Base-by-base conservation (phyloP, 2,113 vertebrate species). In the Hystrix cristata region DNA sequence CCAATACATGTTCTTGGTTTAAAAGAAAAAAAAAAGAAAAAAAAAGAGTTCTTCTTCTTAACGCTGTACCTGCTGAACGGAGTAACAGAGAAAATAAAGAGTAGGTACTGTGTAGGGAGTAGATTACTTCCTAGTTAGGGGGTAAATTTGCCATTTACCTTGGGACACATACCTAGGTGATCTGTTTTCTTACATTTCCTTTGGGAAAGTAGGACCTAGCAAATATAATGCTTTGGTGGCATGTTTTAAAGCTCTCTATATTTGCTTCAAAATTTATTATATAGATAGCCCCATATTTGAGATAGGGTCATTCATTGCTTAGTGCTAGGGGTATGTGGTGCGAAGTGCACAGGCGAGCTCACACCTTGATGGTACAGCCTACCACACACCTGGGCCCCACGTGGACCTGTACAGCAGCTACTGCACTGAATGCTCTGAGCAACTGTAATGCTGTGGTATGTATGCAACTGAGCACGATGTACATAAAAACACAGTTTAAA, bases 151-250 rank as follows among this genome's bases (percentile, higher is more conserved):
- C 60, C 53, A 59, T 23, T 87, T 96, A 71, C 48, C 71, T 53
- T 87, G 80, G 71, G 90, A 95, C 71, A 57, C 34, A 29, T 53
- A 82, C 48, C 31, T 51, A 67, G 38, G 34, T 71, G 23, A 76
- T 72, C 27, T 91, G 19, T 79, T 83, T 92, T 72, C 55, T 93
- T 92, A 80, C 67, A 82, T 88, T 94, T 85, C 38, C 60, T 88
- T 88, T 93, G 74, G 38, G 81, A 71, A 95, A 91, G 62, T 94
- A 89, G 29, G 9, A 79, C 5, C 94, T 86, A 19, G 5, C 25
- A 46, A 76, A 38, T 43, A 34, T 7, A 90, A 16, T 13, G 87
- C 87, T 78, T 48, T 38, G 25, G 27, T 94, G 76, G 16, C 65
- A 80, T 90, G 95, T 95, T 51, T 0, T n/a, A 79, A 95, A 94